These are phyloP conservation scores for Actenoides hombroni DNA, from an alignment of 2,113 vertebrate species.

Conservation along the genomic window DNA sequence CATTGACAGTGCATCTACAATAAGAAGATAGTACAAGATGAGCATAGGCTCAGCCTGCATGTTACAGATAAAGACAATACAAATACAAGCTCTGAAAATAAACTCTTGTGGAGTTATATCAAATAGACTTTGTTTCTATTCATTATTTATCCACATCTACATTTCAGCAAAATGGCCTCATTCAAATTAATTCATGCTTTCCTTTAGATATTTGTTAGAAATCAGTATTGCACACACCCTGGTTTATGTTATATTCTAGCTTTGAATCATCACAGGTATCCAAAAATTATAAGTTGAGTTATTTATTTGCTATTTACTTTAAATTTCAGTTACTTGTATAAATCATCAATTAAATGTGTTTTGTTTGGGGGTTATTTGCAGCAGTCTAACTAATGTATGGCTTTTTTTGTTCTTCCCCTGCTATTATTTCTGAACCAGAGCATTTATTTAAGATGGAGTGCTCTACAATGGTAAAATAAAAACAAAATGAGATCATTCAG, in stretches of 20 bases:
- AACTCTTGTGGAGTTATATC: not conserved
- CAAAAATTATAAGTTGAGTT: not conserved
- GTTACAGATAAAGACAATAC: constrained; percentile 8
- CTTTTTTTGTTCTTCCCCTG: not conserved
- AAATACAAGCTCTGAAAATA: constrained; percentile 27
- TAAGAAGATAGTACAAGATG: not conserved
- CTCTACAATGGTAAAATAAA: not conserved
- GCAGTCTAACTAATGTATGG: not conserved
- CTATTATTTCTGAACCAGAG: not conserved
- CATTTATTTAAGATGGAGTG: not conserved
- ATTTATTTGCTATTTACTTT: not conserved
- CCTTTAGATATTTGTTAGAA: not conserved
- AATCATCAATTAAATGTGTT: not conserved
- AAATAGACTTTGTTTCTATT: constrained; percentile 20
- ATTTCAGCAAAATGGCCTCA: not conserved
- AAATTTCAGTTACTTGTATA: not conserved
- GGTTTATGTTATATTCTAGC: not conserved
- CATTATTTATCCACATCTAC: constrained; percentile 35
- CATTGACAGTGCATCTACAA: not conserved
- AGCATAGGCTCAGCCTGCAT: not conserved
- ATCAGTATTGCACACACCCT: not conserved
- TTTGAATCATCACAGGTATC: not conserved
- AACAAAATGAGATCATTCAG: not conserved
- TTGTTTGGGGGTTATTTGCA: not conserved
- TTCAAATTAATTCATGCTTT: not conserved